phyloP scores from a whole-genome alignment of 37 sponge, comb jelly and placozoan genomes.

The Corticium candelabrum region DNA sequence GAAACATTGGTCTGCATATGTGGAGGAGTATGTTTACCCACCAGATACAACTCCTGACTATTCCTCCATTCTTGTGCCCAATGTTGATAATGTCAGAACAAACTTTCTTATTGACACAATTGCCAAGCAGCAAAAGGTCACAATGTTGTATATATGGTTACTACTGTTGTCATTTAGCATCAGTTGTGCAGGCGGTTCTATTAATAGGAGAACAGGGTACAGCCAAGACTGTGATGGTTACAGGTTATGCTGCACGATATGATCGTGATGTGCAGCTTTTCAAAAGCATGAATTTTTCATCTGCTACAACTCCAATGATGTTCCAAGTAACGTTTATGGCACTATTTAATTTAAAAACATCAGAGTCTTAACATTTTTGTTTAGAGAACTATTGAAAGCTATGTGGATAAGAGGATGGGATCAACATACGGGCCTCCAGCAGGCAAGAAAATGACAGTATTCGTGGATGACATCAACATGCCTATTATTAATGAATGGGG shows the following conservation, averaged over 20 bases:
- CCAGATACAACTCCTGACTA: slow-evolving; percentile 24
- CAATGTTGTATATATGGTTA: background rate
- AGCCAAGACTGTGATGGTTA: slow-evolving; percentile 36
- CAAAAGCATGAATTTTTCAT: slow-evolving; percentile 30
- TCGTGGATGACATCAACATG: slow-evolving; percentile 98
- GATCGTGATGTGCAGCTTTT: slow-evolving; percentile 18
- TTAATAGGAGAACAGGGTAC: slow-evolving; percentile 38
- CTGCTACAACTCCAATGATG: slow-evolving; percentile 28
- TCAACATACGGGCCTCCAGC: slow-evolving; percentile 96
- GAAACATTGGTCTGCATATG: slow-evolving; percentile 30
- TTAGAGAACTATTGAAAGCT: slow-evolving; percentile 93
- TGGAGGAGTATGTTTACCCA: slow-evolving; percentile 27
- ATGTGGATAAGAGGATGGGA: slow-evolving; percentile 95
- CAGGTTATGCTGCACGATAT: slow-evolving; percentile 12
- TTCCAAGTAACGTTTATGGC: slow-evolving; percentile 40
- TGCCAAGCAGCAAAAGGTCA: background rate
- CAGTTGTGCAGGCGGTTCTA: slow-evolving; percentile 15
- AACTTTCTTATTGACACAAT: slow-evolving; percentile 12
- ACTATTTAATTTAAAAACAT: background rate
- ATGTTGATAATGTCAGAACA: slow-evolving; percentile 32
- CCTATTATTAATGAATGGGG: slow-evolving; percentile 98
- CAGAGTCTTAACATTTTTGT: no score
- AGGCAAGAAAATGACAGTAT: slow-evolving; percentile 95
- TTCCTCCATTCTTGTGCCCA: slow-evolving; percentile 33
- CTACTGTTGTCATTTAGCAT: background rate